Base-by-base conservation (phyloP, 2,113 vertebrate genomes). In the Mus spicilegus region DNA sequence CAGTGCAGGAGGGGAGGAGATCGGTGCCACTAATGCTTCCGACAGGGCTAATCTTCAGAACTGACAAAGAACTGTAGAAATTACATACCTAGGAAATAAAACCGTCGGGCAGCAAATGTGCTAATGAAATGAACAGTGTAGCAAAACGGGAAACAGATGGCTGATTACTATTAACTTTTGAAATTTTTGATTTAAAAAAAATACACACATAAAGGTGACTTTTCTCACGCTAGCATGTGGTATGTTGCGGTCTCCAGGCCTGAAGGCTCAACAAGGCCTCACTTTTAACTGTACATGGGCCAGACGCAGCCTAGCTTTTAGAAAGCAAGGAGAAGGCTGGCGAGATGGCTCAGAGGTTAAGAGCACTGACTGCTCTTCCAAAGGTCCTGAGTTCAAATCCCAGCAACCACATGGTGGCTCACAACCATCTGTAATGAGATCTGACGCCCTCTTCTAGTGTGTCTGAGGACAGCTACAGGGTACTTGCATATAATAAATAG, bases 201-300 rank as follows among this genome's bases (percentile, higher is more conserved):
- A 69, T 30, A 5, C 30, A 69, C 67, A 69, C 10, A 67, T 28
- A 28, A 11, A 69, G 30, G 30, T 33, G 67, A 33, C 67, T 69
- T 67, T 67, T 33, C 28, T 61, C 63, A 67, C 3, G 63, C 28
- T 26, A 33, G 67, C 96, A 97, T 91, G 81, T 97, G 96, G 95
- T 97, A 97, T 97, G 96, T 92, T 97, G 95, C 96, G 90, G 95
- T 95, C 46, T 98, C 98, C 98, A 98, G 97, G 96, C 98, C 98
- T 98, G 98, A 98, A 98, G 98, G 98, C 7, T 39, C 70, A 20
- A 22, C 17, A 8, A 20, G 16, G n/a, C 70, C 70, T 20, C 70
- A 73, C 70, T 72, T 72, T n/a, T 19, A n/a, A 72, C 70, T 72
- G 36, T 26, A 20, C n/a, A 20, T 22, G 17, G 70, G 19, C 72